Conservation (phyloP, 1,140 invertebrate species). For the Rhyzopertha dominica region DNA sequence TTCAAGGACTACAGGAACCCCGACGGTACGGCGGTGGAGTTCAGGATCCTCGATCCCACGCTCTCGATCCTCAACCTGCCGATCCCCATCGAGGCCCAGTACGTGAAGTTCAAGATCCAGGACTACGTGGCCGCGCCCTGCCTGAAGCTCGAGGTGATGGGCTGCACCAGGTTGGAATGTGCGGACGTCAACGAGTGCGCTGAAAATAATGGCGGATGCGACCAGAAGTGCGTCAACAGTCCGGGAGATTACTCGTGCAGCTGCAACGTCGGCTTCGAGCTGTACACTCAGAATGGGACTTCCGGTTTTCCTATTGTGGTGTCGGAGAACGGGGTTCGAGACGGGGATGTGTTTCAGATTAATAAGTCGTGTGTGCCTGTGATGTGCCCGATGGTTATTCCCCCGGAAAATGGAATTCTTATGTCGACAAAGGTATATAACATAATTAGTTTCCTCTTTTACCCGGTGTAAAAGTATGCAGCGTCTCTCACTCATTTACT, state of each 20-base stretch:
- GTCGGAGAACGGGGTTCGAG: conserved; percentile 78
- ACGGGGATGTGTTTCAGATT: conserved; percentile 83
- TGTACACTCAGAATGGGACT: conserved; percentile 87
- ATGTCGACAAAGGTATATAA: conserved; percentile 65
- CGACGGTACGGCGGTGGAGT: conserved; percentile 88
- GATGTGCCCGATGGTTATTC: conserved; percentile 76
- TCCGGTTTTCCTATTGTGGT: conserved; percentile 79
- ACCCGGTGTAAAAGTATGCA: too few relatives aligned
- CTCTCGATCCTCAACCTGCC: conserved; percentile 86
- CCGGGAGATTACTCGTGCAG: conserved; percentile 82
- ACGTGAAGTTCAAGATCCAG: conserved; percentile 81
- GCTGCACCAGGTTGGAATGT: conserved; percentile 86
- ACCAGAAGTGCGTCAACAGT: conserved; percentile 88
- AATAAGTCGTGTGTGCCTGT: conserved; percentile 94
- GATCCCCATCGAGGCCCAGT: conserved; percentile 86
- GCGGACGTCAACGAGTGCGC: conserved; percentile 89
- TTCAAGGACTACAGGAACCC: conserved; percentile 89
- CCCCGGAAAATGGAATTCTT: conserved; percentile 85
- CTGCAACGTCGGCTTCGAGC: conserved; percentile 88
- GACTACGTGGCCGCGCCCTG: conserved; percentile 86
- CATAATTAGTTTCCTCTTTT: too few relatives aligned
- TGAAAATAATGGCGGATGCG: conserved; percentile 85
- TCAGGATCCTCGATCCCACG: conserved; percentile 79
- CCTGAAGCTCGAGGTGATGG: conserved; percentile 88
- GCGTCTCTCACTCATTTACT: too few relatives aligned